Conservation (phyloP, 2,113 vertebrate species). For the Silurus glanis region DNA sequence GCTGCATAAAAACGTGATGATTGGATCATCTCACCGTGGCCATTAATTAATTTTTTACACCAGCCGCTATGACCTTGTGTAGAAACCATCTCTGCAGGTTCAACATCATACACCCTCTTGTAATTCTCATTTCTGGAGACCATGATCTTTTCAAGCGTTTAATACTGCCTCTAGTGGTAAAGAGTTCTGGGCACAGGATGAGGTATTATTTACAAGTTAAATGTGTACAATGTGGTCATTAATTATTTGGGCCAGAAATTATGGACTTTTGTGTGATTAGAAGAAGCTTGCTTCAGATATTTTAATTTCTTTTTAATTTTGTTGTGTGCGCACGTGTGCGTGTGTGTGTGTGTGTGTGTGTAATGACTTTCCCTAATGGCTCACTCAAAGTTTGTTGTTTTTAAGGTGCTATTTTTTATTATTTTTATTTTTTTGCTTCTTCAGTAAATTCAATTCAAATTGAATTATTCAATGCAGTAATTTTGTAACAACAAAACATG, state of each 20-base stretch:
- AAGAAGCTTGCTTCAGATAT: background rate
- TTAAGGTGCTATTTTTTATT: background rate
- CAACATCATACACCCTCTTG: background rate
- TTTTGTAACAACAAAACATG: background rate
- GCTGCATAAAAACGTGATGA: slow-evolving; percentile 21
- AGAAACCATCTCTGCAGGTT: background rate
- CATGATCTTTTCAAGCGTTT: background rate
- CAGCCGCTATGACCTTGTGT: background rate
- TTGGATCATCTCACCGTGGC: slow-evolving; percentile 14
- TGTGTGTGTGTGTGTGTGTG: too few species aligned
- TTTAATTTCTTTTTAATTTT: background rate
- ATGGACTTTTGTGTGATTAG: background rate
- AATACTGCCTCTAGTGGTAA: background rate
- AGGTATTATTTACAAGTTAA: slow-evolving; percentile 1
- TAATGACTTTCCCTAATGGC: background rate
- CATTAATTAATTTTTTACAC: slow-evolving; percentile 1
- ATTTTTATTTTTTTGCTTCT: background rate
- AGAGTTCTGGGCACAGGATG: background rate
- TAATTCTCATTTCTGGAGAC: slow-evolving; percentile 15
- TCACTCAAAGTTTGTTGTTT: background rate
- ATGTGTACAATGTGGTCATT: background rate
- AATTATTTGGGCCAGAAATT: background rate
- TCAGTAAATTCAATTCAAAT: background rate
- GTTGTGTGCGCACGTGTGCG: too few species aligned
- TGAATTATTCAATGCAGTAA: background rate